Conservation (phyloP, 2,113 vertebrate species). For the Chamaetylas fuelleborni region DNA sequence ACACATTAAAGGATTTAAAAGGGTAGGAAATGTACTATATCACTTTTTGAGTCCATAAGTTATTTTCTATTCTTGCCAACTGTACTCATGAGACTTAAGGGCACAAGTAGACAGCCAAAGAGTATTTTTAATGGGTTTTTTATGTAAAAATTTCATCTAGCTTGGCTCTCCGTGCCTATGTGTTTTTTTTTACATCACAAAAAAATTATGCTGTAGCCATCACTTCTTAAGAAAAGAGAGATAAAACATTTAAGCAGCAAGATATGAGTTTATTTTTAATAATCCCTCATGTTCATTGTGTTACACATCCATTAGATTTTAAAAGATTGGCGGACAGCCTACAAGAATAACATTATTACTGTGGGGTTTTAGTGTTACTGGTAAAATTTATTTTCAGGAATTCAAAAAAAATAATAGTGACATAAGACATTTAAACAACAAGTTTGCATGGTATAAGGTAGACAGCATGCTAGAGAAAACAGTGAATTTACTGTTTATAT, state of each 20-base stretch:
- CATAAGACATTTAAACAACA: background rate
- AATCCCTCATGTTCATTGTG: background rate
- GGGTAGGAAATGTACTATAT: conserved; percentile 46
- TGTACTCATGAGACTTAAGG: conserved; percentile 4
- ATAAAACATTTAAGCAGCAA: background rate
- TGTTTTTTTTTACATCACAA: accelerated
- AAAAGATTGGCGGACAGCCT: background rate
- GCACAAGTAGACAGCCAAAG: conserved; percentile 37
- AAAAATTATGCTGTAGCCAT: background rate
- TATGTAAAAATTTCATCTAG: background rate
- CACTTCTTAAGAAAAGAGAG: background rate
- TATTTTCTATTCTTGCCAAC: background rate
- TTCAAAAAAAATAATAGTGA: background rate
- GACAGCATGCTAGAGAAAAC: background rate
- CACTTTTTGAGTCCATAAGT: conserved; percentile 34
- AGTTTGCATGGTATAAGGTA: background rate
- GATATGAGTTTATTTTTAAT: conserved; percentile 31
- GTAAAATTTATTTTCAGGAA: background rate
- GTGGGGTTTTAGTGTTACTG: background rate
- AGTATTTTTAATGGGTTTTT: background rate
- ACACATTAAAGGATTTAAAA: conserved; percentile 46
- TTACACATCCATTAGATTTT: background rate
- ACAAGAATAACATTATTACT: background rate
- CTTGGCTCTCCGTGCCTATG: background rate
- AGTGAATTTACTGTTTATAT: background rate